Evolutionary conservation across 92 coral and sea anemone genomes (phyloP), one percentile per base, ranked within the genome.

Genomic region (Siderastrea siderea): DNA sequence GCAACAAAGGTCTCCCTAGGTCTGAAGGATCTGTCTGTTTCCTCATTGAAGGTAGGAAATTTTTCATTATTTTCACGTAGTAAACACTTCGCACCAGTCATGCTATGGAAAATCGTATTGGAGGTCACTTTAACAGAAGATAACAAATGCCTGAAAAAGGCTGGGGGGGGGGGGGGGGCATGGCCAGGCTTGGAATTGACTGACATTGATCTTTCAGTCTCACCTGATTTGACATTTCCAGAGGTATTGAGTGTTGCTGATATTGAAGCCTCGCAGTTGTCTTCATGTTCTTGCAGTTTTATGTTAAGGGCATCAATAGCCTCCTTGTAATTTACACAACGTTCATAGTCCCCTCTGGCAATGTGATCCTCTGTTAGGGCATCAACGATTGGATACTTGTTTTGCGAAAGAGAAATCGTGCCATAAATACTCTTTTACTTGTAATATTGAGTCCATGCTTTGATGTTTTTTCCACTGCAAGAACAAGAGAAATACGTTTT

Each of bases 401-500:
- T 51, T 74, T 74, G 79, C 79, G 52, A 54, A 54, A 54, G 55
- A 48, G 81, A 76, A 46, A 76, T 7, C 3, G 45, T 47, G 45
- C 81, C 81, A 38, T 76, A 76, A 52, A 76, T 55, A 0, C 81
- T 76, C 64, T 76, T 76, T 52, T 76, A 3, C 11, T 76, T 51
- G 66, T 76, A 76, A 51, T 76, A 76, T 0, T 13, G 65, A 19
- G 81, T 76, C 81, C 81, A 76, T 45, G 44, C 67, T 13, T 14
- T 15, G 16, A 66, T 76, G 65, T 76, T 76, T 38, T 76, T 55
- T 51, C 65, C n/a, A 52, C 58, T 1, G 66, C 81, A 12, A 76
- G 47, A 14, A 50, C 6, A 43, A 76, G 47, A 14, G 43, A 14
- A 38, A 48, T 76, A 3, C 81, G 65, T 3, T 3, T 50, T 2